Conservation (phyloP, 2,888 invertebrate species). For the Mythimna vitellina region DNA sequence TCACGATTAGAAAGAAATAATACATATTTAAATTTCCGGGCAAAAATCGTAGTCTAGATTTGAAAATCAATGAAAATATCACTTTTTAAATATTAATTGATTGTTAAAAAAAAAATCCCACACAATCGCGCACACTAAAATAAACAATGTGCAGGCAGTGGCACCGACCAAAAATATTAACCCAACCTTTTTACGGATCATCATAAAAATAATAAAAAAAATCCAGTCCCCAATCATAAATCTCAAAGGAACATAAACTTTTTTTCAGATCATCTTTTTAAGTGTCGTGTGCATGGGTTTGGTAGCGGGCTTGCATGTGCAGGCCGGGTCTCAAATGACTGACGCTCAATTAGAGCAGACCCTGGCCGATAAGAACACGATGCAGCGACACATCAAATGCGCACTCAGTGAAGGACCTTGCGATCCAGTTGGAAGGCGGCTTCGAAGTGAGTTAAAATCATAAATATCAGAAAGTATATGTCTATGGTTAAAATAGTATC, state of each 20-base stretch:
- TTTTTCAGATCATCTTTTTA: conserved; percentile 66
- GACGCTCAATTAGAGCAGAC: conserved; percentile 92
- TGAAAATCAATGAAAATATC: not conserved
- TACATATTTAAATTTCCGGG: not conserved
- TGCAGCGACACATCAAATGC: conserved; percentile 93
- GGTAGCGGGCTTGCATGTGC: conserved; percentile 51
- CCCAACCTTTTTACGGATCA: conserved; percentile 4
- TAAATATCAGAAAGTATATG: no score
- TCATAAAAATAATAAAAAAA: conserved; percentile 16
- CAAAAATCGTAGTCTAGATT: not conserved
- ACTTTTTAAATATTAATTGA: not conserved
- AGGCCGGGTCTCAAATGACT: conserved; percentile 87
- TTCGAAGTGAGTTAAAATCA: conserved; percentile 91
- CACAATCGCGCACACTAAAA: not conserved
- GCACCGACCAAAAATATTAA: conserved; percentile 12
- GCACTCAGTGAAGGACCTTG: conserved; percentile 93
- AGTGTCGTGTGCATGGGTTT: conserved; percentile 47
- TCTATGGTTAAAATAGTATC: not conserved
- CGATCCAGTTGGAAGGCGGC: conserved; percentile 92
- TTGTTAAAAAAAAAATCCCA: not conserved
- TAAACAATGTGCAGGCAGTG: not conserved
- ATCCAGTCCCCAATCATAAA: not conserved
- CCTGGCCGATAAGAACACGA: conserved; percentile 91
- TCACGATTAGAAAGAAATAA: not conserved
- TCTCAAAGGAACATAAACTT: conserved; percentile 2